Evolutionary conservation across 1,140 invertebrate genomes (phyloP).

Genomic region (Arion vulgaris): DNA sequence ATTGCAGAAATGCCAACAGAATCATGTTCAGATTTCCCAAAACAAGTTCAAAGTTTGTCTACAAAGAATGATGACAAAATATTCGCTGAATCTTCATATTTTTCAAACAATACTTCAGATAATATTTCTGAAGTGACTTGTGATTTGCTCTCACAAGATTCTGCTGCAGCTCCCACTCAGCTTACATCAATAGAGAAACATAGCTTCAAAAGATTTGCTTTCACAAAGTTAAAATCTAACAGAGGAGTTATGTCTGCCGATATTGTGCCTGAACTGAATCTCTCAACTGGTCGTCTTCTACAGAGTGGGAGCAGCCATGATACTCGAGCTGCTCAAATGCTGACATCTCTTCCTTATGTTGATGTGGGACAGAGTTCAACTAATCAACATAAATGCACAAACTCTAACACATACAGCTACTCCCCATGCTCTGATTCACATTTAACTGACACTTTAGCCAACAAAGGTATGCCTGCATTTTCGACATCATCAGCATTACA

Average conservation of each 20-base stretch:
- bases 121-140: not conserved
- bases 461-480: not conserved
- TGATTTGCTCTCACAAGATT: not conserved
- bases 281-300: not conserved
- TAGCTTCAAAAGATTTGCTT: constrained; percentile 4
- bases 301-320: not conserved
- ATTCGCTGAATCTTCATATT: not conserved
- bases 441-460: not conserved
- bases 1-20: not conserved
- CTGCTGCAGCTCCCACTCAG: not conserved
- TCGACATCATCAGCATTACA: not conserved
- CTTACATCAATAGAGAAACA: not conserved
- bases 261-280: not conserved
- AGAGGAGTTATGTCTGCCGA: not conserved
- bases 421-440: not conserved
- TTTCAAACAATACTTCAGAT: not conserved
- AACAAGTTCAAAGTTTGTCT: not conserved
- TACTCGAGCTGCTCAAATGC: not conserved
- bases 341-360: not conserved
- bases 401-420: not conserved
- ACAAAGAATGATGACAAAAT: not conserved
- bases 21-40: not conserved
- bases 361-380: constrained; percentile 2
- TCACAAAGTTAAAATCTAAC: constrained; percentile 12
- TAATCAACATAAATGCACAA: not conserved